phyloP scores from a whole-genome alignment of 2,113 vertebrate species.

The Periophthalmodon schlosseri region DNA sequence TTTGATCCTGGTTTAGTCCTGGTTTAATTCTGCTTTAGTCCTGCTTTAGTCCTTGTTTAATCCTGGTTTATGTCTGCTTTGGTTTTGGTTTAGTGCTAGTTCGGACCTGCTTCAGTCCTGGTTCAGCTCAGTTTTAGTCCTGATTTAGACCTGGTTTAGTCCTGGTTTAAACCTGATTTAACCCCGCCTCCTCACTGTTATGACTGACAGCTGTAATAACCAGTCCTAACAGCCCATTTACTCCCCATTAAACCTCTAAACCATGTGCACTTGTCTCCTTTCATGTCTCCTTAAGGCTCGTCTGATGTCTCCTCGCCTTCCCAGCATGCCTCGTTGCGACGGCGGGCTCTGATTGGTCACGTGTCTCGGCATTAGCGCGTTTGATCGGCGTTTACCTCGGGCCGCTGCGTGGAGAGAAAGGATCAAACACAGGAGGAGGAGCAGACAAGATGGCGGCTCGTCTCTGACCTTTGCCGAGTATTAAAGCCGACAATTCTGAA shows the following conservation, averaged over 20 bases:
- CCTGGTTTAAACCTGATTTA: not conserved
- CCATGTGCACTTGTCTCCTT: not conserved
- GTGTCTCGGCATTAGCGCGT: not conserved
- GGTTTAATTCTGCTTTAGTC: not conserved
- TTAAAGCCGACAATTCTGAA: constrained; percentile 7
- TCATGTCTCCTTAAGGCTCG: not conserved
- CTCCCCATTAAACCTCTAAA: not conserved
- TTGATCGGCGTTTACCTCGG: constrained; percentile 6
- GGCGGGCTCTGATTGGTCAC: not conserved
- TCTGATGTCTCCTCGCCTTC: not conserved
- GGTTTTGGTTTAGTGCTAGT: too few species aligned
- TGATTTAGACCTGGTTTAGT: not conserved
- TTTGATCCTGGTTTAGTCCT: not conserved
- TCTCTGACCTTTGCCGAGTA: not conserved
- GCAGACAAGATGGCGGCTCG: not conserved
- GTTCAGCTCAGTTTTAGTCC: not conserved
- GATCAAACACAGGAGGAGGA: not conserved
- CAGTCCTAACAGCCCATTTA: not conserved
- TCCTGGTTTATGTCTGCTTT: too few species aligned
- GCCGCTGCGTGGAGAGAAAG: not conserved
- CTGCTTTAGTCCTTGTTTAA: too few species aligned
- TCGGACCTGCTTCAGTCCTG: not conserved
- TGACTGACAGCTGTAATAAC: not conserved
- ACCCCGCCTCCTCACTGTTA: not conserved
- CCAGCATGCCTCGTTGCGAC: constrained; percentile 2